phyloP scores from a whole-genome alignment of 2,888 invertebrate genomes.

The Sipha maydis region DNA sequence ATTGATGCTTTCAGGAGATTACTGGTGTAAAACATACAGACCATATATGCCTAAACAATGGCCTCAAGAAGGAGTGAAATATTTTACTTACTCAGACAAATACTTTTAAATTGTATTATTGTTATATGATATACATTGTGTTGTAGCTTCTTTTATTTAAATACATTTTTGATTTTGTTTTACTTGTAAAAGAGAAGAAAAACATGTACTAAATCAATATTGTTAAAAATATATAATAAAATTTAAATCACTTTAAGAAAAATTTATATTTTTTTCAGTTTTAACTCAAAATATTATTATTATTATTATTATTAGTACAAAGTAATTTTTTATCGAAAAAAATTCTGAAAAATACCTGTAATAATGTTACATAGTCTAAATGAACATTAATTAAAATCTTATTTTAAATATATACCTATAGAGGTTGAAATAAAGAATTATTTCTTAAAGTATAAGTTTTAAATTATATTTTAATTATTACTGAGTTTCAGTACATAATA shows the following conservation, averaged over 20 bases:
- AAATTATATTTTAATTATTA: too few species aligned
- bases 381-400: too few species aligned
- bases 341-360: too few species aligned
- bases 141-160: slow-evolving; percentile 14
- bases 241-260: neutral
- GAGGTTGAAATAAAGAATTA: too few species aligned
- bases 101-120: slow-evolving; percentile 38
- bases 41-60: slow-evolving; percentile 56
- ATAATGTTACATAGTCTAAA: too few species aligned
- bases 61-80: slow-evolving; percentile 42
- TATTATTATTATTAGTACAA: too few species aligned
- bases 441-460: too few species aligned
- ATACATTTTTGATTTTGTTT: slow-evolving; percentile 11
- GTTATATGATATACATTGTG: neutral
- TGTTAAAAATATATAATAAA: slow-evolving; percentile 3
- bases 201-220: neutral
- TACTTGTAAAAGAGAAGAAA: neutral
- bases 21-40: slow-evolving; percentile 34
- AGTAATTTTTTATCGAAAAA: too few species aligned
- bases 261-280: neutral
- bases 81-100: slow-evolving; percentile 60
- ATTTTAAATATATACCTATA: too few species aligned
- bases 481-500: too few species aligned
- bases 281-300: too few species aligned
- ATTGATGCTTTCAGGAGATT: slow-evolving; percentile 30